Base-by-base conservation (phyloP, 1,140 invertebrate species). In the Saccostrea glomerata region DNA sequence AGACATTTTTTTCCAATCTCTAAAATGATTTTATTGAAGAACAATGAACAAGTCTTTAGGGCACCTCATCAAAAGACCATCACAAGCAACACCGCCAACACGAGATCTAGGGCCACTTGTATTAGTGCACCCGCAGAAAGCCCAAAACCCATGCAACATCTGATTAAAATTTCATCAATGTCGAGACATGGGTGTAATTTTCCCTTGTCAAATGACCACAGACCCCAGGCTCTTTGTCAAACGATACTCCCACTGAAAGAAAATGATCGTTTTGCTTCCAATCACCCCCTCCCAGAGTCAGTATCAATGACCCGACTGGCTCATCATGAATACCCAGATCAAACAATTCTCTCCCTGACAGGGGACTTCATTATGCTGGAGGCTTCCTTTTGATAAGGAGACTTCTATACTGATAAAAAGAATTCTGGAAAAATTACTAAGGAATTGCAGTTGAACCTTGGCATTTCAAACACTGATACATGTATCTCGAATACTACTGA, bases 121-220 rank as follows among this genome's bases (percentile, higher is more conserved):
- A 56, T 54, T 66, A 54, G 82, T 84, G n/a, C n/a, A 54, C 73
- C 73, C 73, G 77, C 73, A 56, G 73, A 66, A 17, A 40, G 83
- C 54, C 20, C 36, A 54, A 83, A 54, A 55, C 58, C 77, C 83
- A 86, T 86, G 58, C 23, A 58, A 85, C 36, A 85, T 66, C 85
- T 91, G 89, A 91, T 91, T 91, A 91, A 88, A 87, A 90, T 91
- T 89, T 91, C 89, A 90, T 91, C 89, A 91, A 58, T 87, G 90
- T 91, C 88, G 89, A 85, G 70, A 77, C 36, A 63, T 13, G 30
- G 82, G 30, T 58, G 56, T 82, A 90, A 91, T 90, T 91, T 90
- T 91, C 63, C 70, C 87, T 89, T 86, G 82, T 88, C 88, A 90
- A 90, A 89, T 89, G 86, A 85, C 82, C 66, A 58, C 55, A 66